These are phyloP conservation scores for Indri indri DNA, from an alignment of 2,113 vertebrate genomes.

Conservation along the genomic window DNA sequence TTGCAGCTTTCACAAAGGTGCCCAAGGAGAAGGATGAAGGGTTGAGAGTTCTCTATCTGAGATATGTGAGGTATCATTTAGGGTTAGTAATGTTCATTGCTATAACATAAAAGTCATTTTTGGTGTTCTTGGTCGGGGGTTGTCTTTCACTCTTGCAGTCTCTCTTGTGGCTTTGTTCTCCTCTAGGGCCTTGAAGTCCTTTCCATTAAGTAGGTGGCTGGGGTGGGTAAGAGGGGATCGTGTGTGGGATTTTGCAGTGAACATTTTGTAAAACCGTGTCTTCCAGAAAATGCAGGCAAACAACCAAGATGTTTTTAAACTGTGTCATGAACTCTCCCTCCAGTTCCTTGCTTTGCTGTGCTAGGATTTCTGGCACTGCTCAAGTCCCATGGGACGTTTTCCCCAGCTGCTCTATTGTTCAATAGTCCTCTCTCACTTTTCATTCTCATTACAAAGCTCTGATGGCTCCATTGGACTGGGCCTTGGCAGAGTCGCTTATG, in stretches of 20 bases:
- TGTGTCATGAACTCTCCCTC: background rate
- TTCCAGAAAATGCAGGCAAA: background rate
- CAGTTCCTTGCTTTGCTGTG: background rate
- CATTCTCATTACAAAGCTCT: background rate
- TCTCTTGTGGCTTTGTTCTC: background rate
- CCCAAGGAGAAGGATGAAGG: background rate
- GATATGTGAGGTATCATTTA: background rate
- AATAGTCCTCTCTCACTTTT: background rate
- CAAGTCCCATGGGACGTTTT: background rate
- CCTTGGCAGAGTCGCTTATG: background rate
- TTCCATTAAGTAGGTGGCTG: background rate
- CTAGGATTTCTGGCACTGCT: background rate
- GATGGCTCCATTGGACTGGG: background rate
- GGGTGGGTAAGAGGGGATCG: background rate
- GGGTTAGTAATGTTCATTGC: background rate
- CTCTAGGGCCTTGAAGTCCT: background rate
- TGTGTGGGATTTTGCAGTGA: background rate
- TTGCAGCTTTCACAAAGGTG: background rate
- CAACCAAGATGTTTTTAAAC: background rate
- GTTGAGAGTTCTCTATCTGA: background rate
- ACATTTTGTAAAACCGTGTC: background rate
- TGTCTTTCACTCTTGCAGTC: background rate
- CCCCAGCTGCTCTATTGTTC: slow-evolving; percentile 5
- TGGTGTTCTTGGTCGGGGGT: background rate
- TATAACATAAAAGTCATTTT: background rate